Evolutionary conservation across 1,140 invertebrate genomes (phyloP), one percentile per base, ranked within the genome.

Genomic region (Metopolophium dirhodum): DNA sequence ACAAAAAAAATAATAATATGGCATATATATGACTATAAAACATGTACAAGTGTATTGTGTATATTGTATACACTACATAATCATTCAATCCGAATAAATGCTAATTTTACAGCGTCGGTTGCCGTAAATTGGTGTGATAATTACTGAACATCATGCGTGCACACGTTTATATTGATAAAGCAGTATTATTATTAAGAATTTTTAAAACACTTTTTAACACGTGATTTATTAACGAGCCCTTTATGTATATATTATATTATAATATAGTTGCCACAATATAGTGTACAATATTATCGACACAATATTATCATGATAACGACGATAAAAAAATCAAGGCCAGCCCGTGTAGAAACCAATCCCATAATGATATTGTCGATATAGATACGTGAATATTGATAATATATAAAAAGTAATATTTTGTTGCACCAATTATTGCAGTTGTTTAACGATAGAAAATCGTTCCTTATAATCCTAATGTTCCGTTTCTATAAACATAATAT

Each of bases 241-340:
- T 35, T n/a, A 20, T 22, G 49, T 49, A 49, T 7, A 54, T 54
- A 18, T 49, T 51, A 51, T 51, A 51, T 51, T 51, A 54, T 7
- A 54, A 7, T n/a, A 45, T 23, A 35, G 18, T n/a, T 20, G 30
- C n/a, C 54, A 7, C 20, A 45, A 22, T 26, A 23, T n/a, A 68
- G 30, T n/a, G 61, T 49, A 49, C n/a, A 20, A 87, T 49, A 87
- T n/a, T 35, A 88, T 49, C 47, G 23, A 88, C 14, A 49, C n/a
- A 88, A 51, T 88, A 88, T 88, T 88, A 88, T 88, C 49, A 8
- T 49, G 87, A 88, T 77, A 77, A 77, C 30, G 14, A 77, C 8
- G 47, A 88, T 88, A 51, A 51, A 35, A 88, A 20, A 88, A 88
- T 54, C n/a, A 88, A 88, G 87, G 87, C n/a, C 30, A 88, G 22